Base-by-base conservation (phyloP, 2,888 invertebrate species). In the Cylindroiulus punctatus region DNA sequence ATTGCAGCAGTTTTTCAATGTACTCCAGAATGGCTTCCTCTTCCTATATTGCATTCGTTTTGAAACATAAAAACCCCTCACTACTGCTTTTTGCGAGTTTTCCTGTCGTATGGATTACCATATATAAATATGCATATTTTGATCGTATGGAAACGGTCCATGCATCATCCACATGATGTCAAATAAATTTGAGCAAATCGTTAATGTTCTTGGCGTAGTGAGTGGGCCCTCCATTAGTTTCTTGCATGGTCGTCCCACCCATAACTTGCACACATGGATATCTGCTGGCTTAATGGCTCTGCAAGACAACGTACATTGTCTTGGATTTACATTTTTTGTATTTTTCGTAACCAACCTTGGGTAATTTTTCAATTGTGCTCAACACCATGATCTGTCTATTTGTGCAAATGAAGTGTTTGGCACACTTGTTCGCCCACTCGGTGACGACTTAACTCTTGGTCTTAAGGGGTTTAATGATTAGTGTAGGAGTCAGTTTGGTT, bases 341-440 rank as follows among this genome's bases (percentile, higher is more conserved):
- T n/a, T 65, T 12, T 3, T 8, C 65, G 65, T 57, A n/a, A 1
- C 26, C n/a, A 65, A n/a, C 65, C 65, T 65, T 22, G 65, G 12
- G 26, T 12, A 65, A 65, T 65, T 65, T 26, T 65, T 65, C 65
- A 65, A 26, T 65, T 65, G n/a, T 7, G 26, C 26, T 26, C 65
- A 12, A 65, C 65, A 65, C 65, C 52, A 52, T 65, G 22, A 65
- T 65, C 65, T 65, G 65, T 26, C 65, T 26, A 65, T 65, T 65
- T 22, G 65, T 65, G 65, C 65, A 65, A 65, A 65, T 65, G 65
- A 26, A 65, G 65, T 65, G 65, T n/a, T 65, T 65, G 65, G 65
- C 65, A 65, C 65, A 65, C 65, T 65, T 65, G 65, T 14, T 26
- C 65, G 12, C 65, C 65, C 65, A 65, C 65, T 8, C 65, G 26